Conservation (phyloP, 2,113 vertebrate genomes). For the Stegastes partitus region DNA sequence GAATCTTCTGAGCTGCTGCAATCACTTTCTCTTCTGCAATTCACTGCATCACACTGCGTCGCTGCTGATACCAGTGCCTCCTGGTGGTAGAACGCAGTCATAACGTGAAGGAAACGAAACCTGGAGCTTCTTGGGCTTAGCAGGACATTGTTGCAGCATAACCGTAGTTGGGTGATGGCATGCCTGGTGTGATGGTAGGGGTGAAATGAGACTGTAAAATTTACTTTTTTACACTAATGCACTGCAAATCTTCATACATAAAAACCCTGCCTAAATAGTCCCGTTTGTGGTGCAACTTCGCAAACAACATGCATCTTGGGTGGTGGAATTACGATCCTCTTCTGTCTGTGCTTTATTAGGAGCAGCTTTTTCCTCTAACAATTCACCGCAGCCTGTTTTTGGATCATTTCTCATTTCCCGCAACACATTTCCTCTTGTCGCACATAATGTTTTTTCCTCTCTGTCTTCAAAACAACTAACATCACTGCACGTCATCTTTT, state of each 20-base stretch:
- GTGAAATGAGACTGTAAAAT: background rate
- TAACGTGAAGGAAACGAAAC: background rate
- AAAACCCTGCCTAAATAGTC: background rate
- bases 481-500: constrained; percentile 24
- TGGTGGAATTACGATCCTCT: constrained; percentile 38
- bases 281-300: background rate
- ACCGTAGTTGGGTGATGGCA: constrained; percentile 19
- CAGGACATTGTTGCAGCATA: background rate
- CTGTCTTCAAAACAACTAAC: constrained; percentile 41
- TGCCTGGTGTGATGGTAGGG: constrained; percentile 1
- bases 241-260: background rate
- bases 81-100: constrained; percentile 57
- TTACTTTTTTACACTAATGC: too few relatives aligned
- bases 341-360: constrained; percentile 31
- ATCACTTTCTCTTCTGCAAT: background rate
- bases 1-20: constrained; percentile 45
- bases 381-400: constrained; percentile 37
- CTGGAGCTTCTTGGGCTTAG: constrained; percentile 2
- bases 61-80: constrained; percentile 60
- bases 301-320: constrained; percentile 14
- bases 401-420: constrained; percentile 32
- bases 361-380: constrained; percentile 44
- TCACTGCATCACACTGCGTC: background rate
- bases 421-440: constrained; percentile 21
- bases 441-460: constrained; percentile 14